Evolutionary conservation across 2,113 vertebrate genomes (phyloP).

Genomic region (Macrotis lagotis): DNA sequence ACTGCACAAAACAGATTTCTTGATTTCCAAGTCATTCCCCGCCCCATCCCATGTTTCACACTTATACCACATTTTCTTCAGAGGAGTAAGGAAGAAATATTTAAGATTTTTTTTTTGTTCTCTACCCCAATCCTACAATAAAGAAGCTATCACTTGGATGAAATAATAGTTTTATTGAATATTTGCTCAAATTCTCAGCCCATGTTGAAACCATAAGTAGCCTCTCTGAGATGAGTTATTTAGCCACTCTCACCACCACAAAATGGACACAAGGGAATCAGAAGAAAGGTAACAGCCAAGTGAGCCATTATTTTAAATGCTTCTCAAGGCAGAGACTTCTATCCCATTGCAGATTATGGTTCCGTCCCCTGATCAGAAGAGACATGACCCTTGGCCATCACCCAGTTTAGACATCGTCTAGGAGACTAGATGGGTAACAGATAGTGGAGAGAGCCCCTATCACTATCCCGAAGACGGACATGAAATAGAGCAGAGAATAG

Average conservation of each 20-base stretch:
- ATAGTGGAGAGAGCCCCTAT: background rate
- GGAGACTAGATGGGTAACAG: background rate
- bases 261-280: background rate
- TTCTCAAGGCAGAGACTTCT: background rate
- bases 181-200: background rate
- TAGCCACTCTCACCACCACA: background rate
- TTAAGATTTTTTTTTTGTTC: background rate
- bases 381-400: background rate
- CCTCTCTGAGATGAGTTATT: background rate
- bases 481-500: background rate
- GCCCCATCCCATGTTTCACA: background rate
- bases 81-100: background rate
- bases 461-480: background rate
- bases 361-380: background rate
- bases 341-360: background rate
- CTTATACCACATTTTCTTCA: background rate
- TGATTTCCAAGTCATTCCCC: background rate
- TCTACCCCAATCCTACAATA: background rate
- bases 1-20: background rate
- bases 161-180: slow-evolving; percentile 55
- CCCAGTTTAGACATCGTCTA: background rate
- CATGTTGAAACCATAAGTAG: background rate
- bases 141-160: background rate
- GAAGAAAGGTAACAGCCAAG: background rate
- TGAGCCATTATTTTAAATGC: background rate